These are phyloP conservation scores for Andrena chrysosceles DNA, from an alignment of 2,888 invertebrate species.

Conservation along the genomic window DNA sequence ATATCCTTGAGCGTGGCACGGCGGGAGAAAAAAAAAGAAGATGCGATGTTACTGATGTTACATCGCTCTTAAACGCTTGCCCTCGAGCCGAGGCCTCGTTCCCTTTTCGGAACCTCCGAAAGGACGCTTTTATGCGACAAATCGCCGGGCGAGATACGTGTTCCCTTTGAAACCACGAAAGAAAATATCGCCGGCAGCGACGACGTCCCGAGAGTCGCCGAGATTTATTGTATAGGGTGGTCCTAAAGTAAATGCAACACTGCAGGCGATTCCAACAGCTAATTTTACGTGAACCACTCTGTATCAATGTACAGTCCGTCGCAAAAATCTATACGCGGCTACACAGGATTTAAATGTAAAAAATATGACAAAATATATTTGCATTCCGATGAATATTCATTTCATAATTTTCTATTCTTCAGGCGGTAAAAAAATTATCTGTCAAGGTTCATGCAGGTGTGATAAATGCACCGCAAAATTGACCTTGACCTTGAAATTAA, in stretches of 20 bases:
- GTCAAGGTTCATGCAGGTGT: no score
- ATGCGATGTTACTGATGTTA: constrained; percentile 29
- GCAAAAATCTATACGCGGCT: no score
- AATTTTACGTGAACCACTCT: not conserved
- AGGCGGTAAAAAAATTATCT: no score
- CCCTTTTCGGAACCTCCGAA: constrained; percentile 39
- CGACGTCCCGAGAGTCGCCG: not conserved
- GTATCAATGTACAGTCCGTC: not conserved
- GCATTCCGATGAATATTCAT: no score
- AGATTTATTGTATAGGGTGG: constrained; percentile 33
- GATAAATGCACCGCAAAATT: no score
- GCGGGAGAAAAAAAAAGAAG: constrained; percentile 2
- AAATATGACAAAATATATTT: no score
- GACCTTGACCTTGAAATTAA: no score
- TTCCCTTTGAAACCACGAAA: constrained; percentile 14
- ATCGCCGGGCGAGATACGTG: constrained; percentile 24
- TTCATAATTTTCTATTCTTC: no score
- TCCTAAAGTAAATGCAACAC: not conserved
- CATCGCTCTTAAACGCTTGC: constrained; percentile 34
- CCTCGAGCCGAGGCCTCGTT: constrained; percentile 50
- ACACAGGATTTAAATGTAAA: no score
- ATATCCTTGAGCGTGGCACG: constrained; percentile 16
- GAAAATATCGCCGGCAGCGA: constrained; percentile 24
- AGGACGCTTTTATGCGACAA: constrained; percentile 36
- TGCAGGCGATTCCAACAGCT: not conserved